Evolutionary conservation across 2,888 invertebrate species (phyloP), one percentile per base, ranked within the genome.

Genomic region (Phasia obesa): DNA sequence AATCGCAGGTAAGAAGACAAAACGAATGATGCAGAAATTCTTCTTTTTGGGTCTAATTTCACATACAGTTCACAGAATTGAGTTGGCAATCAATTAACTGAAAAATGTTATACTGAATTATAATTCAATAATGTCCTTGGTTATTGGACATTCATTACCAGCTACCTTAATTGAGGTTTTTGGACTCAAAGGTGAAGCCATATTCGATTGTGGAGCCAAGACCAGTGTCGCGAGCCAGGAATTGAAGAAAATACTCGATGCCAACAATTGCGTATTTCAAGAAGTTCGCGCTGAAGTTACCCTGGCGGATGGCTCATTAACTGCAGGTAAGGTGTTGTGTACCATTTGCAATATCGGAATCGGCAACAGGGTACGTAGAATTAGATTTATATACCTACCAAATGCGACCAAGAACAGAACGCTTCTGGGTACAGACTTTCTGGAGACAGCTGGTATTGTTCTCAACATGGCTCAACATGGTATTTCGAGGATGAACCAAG

Each of bases 201-300:
- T 59, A 0, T 75, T 65, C 13, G 75, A 80, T 21, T 62, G 47
- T 27, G 77, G 55, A 2, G 74, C 80, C 0, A 80, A 69, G 25
- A 74, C 74, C 1, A 74, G 74, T 17, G 42, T 80, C 9, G 65
- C 51, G 21, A 65, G 51, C 65, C 4, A 23, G 57, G 15, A 74
- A 4, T 15, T 65, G 31, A 69, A 42, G 49, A 47, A 67, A 17
- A 31, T 81, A 53, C 62, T 84, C 2, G 21, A 23, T 0, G 21
- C 21, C 4, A 81, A 81, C 17, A 81, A 60, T 0, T 84, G 81
- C 13, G 17, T 13, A 15, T 85, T 86, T 23, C 42, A 47, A 19
- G 60, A 71, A 21, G 38, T 71, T 0, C 47, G 1, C n/a, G 70
- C 71, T 2, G 71, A 71, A 19, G 47, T 78, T 49, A 71, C 49